phyloP scores from a whole-genome alignment of 2,113 vertebrate genomes.

The Mesitornis unicolor region DNA sequence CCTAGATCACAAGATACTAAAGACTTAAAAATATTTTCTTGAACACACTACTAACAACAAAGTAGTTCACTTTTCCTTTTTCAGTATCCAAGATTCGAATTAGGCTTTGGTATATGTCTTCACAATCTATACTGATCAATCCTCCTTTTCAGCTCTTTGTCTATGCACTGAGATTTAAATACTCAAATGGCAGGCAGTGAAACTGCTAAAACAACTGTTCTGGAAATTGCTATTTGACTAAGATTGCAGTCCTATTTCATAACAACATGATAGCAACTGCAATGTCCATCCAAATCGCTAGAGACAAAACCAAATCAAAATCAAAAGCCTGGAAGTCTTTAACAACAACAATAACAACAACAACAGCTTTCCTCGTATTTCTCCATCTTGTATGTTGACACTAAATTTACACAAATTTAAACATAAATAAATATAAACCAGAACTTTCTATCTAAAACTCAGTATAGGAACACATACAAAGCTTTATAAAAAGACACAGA shows the following conservation, averaged over 20 bases:
- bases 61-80: background rate
- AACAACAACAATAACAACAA: background rate
- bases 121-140: background rate
- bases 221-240: conserved; percentile 5
- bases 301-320: background rate
- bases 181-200: background rate
- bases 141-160: background rate
- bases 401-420: background rate
- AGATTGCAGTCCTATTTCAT: conserved; percentile 22
- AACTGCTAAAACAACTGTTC: background rate
- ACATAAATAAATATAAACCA: background rate
- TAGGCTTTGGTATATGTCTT: background rate
- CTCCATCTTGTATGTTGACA: background rate
- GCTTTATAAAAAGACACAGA: background rate
- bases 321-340: background rate
- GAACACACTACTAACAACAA: background rate
- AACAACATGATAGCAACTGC: conserved; percentile 5
- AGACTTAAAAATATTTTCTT: background rate
- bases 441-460: background rate
- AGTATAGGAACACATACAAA: background rate
- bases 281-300: background rate
- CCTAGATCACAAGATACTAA: background rate
- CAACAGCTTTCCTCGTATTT: background rate
- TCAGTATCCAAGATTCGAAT: background rate
- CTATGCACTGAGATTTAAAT: background rate